A percentile compares a stretch with the other conserved stretches of the same genome.
These are phyloP conservation scores for Cotesia glomerata DNA, from an alignment of 1,140 invertebrate genomes.

Conservation along the genomic window DNA sequence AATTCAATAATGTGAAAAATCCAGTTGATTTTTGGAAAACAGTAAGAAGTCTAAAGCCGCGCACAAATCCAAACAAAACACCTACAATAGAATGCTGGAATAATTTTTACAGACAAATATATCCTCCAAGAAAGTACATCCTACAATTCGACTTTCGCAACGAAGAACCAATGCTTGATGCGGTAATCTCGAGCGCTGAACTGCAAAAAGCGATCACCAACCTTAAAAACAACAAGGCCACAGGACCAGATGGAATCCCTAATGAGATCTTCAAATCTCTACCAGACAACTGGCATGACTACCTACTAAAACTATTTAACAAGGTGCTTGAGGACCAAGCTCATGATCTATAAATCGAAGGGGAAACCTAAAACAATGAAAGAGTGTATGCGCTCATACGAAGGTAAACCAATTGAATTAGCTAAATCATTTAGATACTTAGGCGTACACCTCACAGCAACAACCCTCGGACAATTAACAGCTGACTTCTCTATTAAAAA, in stretches of 20 bases:
- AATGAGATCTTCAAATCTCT: not conserved
- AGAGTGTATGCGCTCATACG: not conserved
- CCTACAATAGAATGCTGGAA: no score
- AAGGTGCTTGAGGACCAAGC: not conserved
- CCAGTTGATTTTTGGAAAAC: no score
- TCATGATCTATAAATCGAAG: slow-evolving; percentile 32
- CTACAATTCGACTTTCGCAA: no score
- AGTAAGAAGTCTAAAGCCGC: no score
- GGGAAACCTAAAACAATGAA: slow-evolving; percentile 11
- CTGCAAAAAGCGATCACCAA: not conserved
- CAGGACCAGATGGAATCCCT: not conserved
- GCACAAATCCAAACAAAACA: no score
- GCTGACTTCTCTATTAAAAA: not conserved
- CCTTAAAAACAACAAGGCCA: not conserved
- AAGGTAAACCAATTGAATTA: slow-evolving; percentile 2
- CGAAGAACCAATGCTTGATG: not conserved
- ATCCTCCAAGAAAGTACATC: no score
- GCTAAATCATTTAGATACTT: not conserved
- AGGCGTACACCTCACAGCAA: not conserved
- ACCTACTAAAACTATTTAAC: not conserved
- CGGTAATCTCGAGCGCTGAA: not conserved
- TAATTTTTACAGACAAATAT: no score
- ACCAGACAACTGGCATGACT: not conserved
- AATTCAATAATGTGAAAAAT: no score
- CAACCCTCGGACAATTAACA: not conserved